Conservation (phyloP, 2,797 vertebrate species). For the Centropyge bicolor region DNA sequence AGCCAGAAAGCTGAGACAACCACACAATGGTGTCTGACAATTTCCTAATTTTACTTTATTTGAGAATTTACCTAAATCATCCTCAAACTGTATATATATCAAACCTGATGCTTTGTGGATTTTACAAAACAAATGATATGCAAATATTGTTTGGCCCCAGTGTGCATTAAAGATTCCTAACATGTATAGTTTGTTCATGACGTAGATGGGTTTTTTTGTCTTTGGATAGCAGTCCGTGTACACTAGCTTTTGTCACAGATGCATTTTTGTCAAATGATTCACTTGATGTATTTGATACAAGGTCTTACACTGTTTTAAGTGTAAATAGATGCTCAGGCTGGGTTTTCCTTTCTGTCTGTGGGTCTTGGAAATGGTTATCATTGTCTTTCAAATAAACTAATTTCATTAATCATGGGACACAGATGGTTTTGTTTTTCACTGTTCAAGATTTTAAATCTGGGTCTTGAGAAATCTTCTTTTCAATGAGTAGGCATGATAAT, state of each 20-base stretch:
- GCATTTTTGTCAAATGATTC: slow-evolving; percentile 52
- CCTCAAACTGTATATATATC: slow-evolving; percentile 28
- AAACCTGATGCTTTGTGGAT: slow-evolving; percentile 9
- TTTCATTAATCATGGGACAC: slow-evolving; percentile 30
- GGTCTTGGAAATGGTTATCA: slow-evolving; percentile 36
- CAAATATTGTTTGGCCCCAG: slow-evolving; percentile 41
- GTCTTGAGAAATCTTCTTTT: background rate
- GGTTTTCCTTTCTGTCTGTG: slow-evolving; percentile 37
- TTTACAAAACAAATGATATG: slow-evolving; percentile 44
- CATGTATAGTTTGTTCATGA: slow-evolving; percentile 30
- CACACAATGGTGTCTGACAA: slow-evolving; percentile 13
- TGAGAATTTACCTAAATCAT: slow-evolving; percentile 23
- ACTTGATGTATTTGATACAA: slow-evolving; percentile 60
- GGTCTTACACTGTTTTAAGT: slow-evolving; percentile 83
- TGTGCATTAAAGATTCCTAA: slow-evolving; percentile 28
- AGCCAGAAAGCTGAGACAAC: slow-evolving; percentile 43
- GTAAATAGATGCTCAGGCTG: slow-evolving; percentile 68
- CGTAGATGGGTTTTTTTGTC: slow-evolving; percentile 60
- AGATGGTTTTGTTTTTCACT: background rate
- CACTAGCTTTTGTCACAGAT: slow-evolving; percentile 45
- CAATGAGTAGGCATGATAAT: background rate
- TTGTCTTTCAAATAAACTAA: slow-evolving; percentile 56
- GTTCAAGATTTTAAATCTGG: background rate
- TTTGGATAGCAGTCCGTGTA: slow-evolving; percentile 23
- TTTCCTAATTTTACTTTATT: background rate